phyloP scores from a whole-genome alignment of 1,140 invertebrate species.

The Magallana gigas region DNA sequence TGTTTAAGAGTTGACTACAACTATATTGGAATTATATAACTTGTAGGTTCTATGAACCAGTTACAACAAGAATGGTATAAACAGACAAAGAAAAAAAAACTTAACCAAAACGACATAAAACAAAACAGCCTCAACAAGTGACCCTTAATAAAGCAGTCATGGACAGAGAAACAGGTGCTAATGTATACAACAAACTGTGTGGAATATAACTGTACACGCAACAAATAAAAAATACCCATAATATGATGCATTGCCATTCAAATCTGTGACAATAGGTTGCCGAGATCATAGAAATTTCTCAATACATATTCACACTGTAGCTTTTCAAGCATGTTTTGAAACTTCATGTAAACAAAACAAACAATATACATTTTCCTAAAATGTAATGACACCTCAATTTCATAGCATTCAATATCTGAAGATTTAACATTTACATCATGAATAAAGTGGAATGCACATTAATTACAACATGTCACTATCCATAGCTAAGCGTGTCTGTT shows the following conservation, averaged over 20 bases:
- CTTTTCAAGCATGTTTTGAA: constrained; percentile 9
- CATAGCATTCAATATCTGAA: too few species aligned
- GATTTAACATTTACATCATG: background rate
- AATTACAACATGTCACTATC: constrained; percentile 76
- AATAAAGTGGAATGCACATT: background rate
- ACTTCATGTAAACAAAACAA: too few species aligned
- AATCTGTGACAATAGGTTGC: background rate
- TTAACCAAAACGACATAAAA: background rate
- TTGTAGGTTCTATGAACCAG: background rate
- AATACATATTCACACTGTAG: background rate
- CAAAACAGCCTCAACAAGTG: background rate
- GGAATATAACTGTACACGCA: background rate
- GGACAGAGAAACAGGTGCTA: background rate
- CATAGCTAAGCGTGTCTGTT: constrained; percentile 60
- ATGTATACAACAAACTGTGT: background rate
- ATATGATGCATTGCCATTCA: background rate
- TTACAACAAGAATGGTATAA: background rate
- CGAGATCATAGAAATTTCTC: background rate
- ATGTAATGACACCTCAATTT: too few species aligned
- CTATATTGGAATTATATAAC: background rate
- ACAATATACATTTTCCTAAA: too few species aligned
- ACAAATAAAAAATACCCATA: background rate
- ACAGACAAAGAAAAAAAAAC: background rate
- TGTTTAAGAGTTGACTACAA: background rate
- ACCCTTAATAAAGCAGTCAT: background rate